Evolutionary conservation across 1,140 invertebrate genomes (phyloP).

Genomic region (Brachionus rubens): DNA sequence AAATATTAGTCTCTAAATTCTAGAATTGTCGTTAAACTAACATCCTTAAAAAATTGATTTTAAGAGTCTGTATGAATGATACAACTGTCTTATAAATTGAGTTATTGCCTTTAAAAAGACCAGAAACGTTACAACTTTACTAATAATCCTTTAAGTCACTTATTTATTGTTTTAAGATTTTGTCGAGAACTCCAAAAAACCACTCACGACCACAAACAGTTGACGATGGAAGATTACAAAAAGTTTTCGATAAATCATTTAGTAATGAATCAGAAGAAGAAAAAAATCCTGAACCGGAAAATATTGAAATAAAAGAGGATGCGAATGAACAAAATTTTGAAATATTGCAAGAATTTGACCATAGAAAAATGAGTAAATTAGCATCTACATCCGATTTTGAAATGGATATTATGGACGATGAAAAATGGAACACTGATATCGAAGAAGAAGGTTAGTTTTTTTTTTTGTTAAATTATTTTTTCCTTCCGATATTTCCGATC

Average conservation of each 20-base stretch:
- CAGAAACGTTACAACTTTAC: too few relatives aligned
- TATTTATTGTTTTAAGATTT: neutral
- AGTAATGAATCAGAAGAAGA: neutral
- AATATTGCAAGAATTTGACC: neutral
- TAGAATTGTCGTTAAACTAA: too few relatives aligned
- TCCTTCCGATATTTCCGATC: neutral
- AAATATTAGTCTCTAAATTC: too few relatives aligned
- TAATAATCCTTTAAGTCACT: neutral
- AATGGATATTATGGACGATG: constrained; percentile 22
- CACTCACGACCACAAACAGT: neutral
- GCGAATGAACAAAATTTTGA: too few relatives aligned
- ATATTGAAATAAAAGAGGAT: too few relatives aligned
- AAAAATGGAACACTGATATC: constrained; percentile 41
- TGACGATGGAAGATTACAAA: constrained; percentile 1
- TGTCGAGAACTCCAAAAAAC: neutral
- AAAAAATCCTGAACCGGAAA: neutral
- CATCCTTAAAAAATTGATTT: too few relatives aligned
- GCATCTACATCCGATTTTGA: constrained; percentile 27
- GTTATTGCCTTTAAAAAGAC: too few relatives aligned
- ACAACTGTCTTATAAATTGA: too few relatives aligned
- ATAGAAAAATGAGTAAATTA: neutral
- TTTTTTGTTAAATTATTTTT: neutral
- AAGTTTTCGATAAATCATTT: neutral
- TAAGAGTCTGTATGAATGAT: too few relatives aligned
- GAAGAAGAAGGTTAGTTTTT: constrained; percentile 26